These are phyloP conservation scores for Habropoda laboriosa DNA, from an alignment of 1,140 invertebrate species.

Conservation along the genomic window DNA sequence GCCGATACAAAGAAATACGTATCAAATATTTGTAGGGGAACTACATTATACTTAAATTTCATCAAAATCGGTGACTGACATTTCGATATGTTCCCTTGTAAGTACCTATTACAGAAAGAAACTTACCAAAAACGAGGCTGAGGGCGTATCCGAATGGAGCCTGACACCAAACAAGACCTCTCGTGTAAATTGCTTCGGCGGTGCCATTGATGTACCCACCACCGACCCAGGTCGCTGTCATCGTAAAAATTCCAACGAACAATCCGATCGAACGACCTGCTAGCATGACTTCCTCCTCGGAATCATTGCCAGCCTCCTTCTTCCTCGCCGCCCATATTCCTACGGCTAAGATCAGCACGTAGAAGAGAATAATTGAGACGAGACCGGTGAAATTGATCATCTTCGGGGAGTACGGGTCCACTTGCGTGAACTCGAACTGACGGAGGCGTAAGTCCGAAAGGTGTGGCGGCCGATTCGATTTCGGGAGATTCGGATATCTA, in stretches of 20 bases:
- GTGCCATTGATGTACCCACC: conserved; percentile 99
- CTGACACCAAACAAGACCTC: conserved; percentile 96
- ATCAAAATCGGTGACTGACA: too few relatives aligned
- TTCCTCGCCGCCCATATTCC: conserved; percentile 98
- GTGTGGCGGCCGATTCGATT: conserved; percentile 75
- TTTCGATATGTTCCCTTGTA: too few relatives aligned
- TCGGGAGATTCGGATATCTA: conserved; percentile 76
- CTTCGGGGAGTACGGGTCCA: conserved; percentile 80
- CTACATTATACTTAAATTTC: too few relatives aligned
- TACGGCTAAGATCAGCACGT: conserved; percentile 94
- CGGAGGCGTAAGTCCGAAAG: conserved; percentile 76
- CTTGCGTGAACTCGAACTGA: conserved; percentile 76
- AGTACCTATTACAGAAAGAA: neutral
- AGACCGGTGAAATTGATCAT: conserved; percentile 96
- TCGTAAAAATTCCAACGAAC: conserved; percentile 98
- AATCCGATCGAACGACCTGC: conserved; percentile 97
- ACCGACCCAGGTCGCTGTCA: conserved; percentile 99
- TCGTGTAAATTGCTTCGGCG: conserved; percentile 96
- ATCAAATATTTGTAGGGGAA: too few relatives aligned
- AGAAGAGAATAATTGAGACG: conserved; percentile 96
- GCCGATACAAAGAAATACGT: too few relatives aligned
- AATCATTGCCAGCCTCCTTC: conserved; percentile 91
- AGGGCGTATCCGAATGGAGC: conserved; percentile 98
- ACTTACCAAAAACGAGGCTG: conserved; percentile 94
- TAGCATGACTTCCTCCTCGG: conserved; percentile 98